phyloP scores from a whole-genome alignment of 2,113 vertebrate genomes.

The Puntigrus tetrazona region DNA sequence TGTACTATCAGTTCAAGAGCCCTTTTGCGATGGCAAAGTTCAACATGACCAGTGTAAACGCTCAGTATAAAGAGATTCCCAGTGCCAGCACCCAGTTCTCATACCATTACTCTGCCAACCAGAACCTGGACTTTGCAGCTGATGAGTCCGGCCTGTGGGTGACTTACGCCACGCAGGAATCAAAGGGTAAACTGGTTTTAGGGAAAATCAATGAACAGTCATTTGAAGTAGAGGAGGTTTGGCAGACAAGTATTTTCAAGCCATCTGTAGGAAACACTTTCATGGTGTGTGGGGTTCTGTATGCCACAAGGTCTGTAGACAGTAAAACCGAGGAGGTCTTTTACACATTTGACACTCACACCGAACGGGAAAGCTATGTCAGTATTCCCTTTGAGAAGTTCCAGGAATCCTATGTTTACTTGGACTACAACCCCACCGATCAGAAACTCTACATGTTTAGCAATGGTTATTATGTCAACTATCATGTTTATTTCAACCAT shows the following conservation, averaged over 20 bases:
- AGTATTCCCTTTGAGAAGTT: slow-evolving; percentile 74
- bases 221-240: slow-evolving; percentile 70
- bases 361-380: slow-evolving; percentile 61
- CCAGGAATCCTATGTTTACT: slow-evolving; percentile 69
- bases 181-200: slow-evolving; percentile 73
- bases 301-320: slow-evolving; percentile 71
- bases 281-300: slow-evolving; percentile 79
- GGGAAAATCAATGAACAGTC: slow-evolving; percentile 70
- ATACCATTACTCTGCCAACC: slow-evolving; percentile 62
- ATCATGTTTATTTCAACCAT: slow-evolving; percentile 71
- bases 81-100: slow-evolving; percentile 65
- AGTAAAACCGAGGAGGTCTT: slow-evolving; percentile 76
- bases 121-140: slow-evolving; percentile 73
- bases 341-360: slow-evolving; percentile 74
- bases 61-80: slow-evolving; percentile 62
- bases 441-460: slow-evolving; percentile 82
- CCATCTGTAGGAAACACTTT: slow-evolving; percentile 73
- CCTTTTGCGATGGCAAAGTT: slow-evolving; percentile 67
- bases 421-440: slow-evolving; percentile 78
- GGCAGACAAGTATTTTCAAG: slow-evolving; percentile 73
- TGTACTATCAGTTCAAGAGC: slow-evolving; percentile 65
- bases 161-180: slow-evolving; percentile 71
- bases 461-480: slow-evolving; percentile 71
- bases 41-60: slow-evolving; percentile 64
- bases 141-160: slow-evolving; percentile 79